Conservation (phyloP, 2,113 vertebrate genomes). For the Syngnathus typhle region DNA sequence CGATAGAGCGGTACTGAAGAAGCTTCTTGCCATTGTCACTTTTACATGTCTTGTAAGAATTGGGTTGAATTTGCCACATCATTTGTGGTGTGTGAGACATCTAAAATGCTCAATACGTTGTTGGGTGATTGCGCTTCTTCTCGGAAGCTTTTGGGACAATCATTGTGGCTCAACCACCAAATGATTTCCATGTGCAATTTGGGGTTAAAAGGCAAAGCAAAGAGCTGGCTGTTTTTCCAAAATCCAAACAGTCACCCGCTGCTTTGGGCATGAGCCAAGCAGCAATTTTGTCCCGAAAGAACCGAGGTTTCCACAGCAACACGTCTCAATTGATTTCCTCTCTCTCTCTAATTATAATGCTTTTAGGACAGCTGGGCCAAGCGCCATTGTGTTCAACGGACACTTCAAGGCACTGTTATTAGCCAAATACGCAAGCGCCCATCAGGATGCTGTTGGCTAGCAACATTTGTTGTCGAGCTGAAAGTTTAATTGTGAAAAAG, state of each 20-base stretch:
- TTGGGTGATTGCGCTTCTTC: constrained; percentile 9
- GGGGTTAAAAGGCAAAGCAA: constrained; percentile 6
- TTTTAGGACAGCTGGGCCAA: constrained; percentile 49
- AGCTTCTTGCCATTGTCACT: neutral
- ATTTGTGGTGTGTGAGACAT: neutral
- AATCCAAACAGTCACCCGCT: constrained; percentile 30
- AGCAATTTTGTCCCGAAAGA: constrained; percentile 16
- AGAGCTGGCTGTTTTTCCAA: constrained; percentile 5
- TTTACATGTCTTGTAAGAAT: neutral
- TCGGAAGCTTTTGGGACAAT: constrained; percentile 6
- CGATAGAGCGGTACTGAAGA: too few species aligned
- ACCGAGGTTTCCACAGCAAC: constrained; percentile 44
- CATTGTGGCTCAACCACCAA: constrained; percentile 1
- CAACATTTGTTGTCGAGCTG: constrained; percentile 13
- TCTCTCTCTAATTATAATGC: constrained; percentile 53
- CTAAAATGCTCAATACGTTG: constrained; percentile 7
- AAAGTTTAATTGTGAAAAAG: constrained; percentile 30
- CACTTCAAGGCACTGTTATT: constrained; percentile 34
- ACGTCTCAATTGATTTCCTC: constrained; percentile 50
- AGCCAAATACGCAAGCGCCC: constrained; percentile 35
- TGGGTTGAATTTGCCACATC: neutral
- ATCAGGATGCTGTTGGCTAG: constrained; percentile 25
- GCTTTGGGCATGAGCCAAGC: constrained; percentile 34
- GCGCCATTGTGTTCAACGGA: constrained; percentile 45
- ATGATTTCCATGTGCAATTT: neutral